Conservation (phyloP, 2,888 invertebrate genomes). For the Baronia brevicornis region DNA sequence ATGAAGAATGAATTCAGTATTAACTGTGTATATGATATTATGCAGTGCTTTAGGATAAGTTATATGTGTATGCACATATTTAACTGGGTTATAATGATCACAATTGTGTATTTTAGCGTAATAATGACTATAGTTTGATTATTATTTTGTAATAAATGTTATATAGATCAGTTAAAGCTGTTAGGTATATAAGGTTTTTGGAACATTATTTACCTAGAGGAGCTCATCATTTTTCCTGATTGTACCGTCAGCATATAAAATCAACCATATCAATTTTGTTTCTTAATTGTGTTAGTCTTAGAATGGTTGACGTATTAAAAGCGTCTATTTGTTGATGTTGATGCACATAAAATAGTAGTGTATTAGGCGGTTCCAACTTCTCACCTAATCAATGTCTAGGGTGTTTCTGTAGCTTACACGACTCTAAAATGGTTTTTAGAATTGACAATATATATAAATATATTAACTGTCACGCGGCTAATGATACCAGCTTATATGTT, state of each 20-base stretch:
- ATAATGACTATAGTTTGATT: conserved; percentile 26
- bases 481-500: conserved; percentile 51
- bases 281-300: conserved; percentile 51
- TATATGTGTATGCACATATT: conserved; percentile 23
- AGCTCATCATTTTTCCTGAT: conserved; percentile 22
- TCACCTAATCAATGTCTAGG: conserved; percentile 60
- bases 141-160: conserved; percentile 34
- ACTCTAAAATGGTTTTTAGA: conserved; percentile 25
- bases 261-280: conserved; percentile 57
- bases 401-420: conserved; percentile 56
- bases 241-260: conserved; percentile 30
- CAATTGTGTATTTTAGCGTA: too few species aligned
- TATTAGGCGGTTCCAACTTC: conserved; percentile 34
- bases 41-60: conserved; percentile 34
- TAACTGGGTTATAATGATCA: too few species aligned
- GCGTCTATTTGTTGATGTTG: conserved; percentile 39
- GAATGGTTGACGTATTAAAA: conserved; percentile 15
- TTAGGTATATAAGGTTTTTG: conserved; percentile 7
- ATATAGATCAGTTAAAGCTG: conserved; percentile 14
- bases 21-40: conserved; percentile 43
- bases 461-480: conserved; percentile 44
- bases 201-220: conserved; percentile 33
- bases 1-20: conserved; percentile 45
- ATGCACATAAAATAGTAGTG: conserved; percentile 52
- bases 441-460: conserved; percentile 34